phyloP scores from a whole-genome alignment of 2,797 vertebrate species.

The Remorina albescens region DNA sequence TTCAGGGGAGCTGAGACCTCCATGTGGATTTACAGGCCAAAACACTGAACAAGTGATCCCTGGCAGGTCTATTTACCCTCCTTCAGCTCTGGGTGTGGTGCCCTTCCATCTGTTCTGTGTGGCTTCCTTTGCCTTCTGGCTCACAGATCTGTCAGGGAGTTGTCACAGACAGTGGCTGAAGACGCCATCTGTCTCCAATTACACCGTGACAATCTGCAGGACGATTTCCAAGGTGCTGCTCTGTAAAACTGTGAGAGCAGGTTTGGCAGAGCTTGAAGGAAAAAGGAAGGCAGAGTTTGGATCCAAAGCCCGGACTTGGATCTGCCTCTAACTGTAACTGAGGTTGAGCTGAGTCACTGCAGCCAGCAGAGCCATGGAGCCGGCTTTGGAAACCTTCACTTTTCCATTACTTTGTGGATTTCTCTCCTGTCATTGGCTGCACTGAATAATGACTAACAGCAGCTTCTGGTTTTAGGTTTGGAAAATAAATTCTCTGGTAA shows the following conservation, averaged over 20 bases:
- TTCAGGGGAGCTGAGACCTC: constrained; percentile 36
- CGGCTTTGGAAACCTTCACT: constrained; percentile 48
- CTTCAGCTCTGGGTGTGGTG: constrained; percentile 74
- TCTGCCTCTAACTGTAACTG: constrained; percentile 32
- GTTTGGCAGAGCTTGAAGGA: constrained; percentile 24
- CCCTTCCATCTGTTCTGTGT: constrained; percentile 59
- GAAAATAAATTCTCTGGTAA: constrained; percentile 52
- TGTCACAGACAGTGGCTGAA: constrained; percentile 49
- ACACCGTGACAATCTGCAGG: constrained; percentile 45
- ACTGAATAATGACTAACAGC: constrained; percentile 38
- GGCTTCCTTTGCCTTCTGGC: constrained; percentile 45
- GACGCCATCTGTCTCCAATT: constrained; percentile 62
- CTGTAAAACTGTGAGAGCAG: constrained; percentile 25
- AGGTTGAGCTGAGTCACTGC: constrained; percentile 67
- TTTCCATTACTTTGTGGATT: constrained; percentile 76
- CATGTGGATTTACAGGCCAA: constrained; percentile 39
- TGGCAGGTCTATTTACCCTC: constrained; percentile 65
- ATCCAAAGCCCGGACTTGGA: constrained; percentile 36
- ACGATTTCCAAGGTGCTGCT: constrained; percentile 24
- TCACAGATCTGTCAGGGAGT: constrained; percentile 68
- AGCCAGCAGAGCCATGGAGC: constrained; percentile 28
- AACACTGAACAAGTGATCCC: constrained; percentile 58
- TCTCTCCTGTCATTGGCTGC: constrained; percentile 46
- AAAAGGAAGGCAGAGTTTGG: constrained; percentile 27
- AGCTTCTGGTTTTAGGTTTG: constrained; percentile 56